These are phyloP conservation scores for Pyxicephalus adspersus DNA, from an alignment of 2,113 vertebrate species.

Conservation along the genomic window DNA sequence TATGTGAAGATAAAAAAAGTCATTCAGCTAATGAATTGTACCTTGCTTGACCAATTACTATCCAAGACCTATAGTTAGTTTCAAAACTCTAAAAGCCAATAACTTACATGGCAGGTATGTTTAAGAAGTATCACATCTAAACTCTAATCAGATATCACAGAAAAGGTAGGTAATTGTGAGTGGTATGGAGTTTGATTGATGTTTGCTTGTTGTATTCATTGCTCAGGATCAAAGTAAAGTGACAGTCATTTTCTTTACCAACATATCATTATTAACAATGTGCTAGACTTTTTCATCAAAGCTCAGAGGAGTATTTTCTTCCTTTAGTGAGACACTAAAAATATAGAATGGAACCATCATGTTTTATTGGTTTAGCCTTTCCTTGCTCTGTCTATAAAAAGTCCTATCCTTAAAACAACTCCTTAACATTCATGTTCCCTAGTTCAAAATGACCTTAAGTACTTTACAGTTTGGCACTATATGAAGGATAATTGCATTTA, in stretches of 20 bases:
- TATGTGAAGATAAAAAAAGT: too few relatives aligned
- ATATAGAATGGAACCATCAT: conserved; percentile 74
- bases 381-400: conserved; percentile 82
- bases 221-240: conserved; percentile 67
- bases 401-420: conserved; percentile 78
- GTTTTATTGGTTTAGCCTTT: conserved; percentile 85
- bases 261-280: conserved; percentile 68
- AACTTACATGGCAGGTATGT: too few relatives aligned
- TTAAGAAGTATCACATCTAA: conserved; percentile 1
- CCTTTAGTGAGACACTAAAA: conserved; percentile 77
- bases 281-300: conserved; percentile 72
- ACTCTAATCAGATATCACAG: conserved; percentile 25
- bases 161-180: conserved; percentile 47
- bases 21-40: too few relatives aligned
- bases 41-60: too few relatives aligned
- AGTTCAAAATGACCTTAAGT: conserved; percentile 72
- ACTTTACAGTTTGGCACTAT: conserved; percentile 76
- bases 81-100: too few relatives aligned
- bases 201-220: conserved; percentile 63
- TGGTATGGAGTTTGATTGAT: conserved; percentile 62
- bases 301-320: conserved; percentile 67
- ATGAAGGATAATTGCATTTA: conserved; percentile 77
- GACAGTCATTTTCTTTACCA: conserved; percentile 69
- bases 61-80: too few relatives aligned
- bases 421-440: conserved; percentile 76